These are phyloP conservation scores for Pteronotus mesoamericanus DNA, from an alignment of 2,797 vertebrate genomes.

Conservation along the genomic window DNA sequence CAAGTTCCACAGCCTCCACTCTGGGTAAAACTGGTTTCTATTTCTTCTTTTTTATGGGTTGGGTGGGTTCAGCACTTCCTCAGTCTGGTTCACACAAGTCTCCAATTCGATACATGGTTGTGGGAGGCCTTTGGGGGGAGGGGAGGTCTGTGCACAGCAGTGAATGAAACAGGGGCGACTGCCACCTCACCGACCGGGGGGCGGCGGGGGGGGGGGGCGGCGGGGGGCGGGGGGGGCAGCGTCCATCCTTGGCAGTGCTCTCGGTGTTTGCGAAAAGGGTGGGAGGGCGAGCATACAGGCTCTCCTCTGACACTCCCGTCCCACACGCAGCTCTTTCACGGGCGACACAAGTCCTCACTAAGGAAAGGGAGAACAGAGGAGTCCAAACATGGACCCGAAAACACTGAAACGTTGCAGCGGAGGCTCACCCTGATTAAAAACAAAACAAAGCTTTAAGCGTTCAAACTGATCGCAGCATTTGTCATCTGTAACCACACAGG, in stretches of 20 bases:
- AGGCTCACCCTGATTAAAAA: slow-evolving; percentile 35
- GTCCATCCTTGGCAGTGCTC: not conserved
- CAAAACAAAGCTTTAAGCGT: slow-evolving; percentile 63
- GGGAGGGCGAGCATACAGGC: not conserved
- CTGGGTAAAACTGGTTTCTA: slow-evolving; percentile 12
- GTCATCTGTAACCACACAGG: slow-evolving; percentile 25
- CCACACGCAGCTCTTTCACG: slow-evolving; percentile 1
- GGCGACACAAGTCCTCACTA: not conserved
- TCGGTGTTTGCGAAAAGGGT: not conserved
- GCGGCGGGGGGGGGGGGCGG: no score
- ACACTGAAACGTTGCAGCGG: slow-evolving; percentile 39
- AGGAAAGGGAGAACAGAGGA: not conserved
- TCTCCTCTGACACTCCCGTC: not conserved
- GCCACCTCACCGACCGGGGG: not conserved
- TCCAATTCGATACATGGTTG: not conserved
- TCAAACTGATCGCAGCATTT: slow-evolving; percentile 40
- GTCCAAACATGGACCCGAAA: slow-evolving; percentile 40
- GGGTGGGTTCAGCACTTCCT: not conserved
- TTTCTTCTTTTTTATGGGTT: not conserved
- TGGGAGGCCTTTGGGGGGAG: not conserved
- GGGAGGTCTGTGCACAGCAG: not conserved
- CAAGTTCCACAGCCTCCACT: not conserved
- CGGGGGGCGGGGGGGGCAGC: no score
- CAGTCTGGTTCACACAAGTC: not conserved
- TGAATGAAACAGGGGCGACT: not conserved